Conservation (phyloP, 2,797 vertebrate species). For the Pipistrellus kuhlii region DNA sequence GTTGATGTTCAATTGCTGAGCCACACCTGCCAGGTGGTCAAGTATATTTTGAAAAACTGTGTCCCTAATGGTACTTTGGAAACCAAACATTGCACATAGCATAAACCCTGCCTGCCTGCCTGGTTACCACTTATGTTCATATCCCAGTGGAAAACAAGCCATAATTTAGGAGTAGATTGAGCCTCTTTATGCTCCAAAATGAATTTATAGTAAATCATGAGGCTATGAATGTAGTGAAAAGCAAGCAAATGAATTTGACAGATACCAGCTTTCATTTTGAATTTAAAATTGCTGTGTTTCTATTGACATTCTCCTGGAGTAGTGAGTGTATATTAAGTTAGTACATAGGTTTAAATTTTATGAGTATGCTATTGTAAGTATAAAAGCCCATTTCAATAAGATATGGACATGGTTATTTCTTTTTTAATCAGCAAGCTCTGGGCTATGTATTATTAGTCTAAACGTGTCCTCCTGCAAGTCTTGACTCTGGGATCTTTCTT, state of each 20-base stretch:
- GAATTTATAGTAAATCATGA: slow-evolving; percentile 58
- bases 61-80: not conserved
- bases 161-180: not conserved
- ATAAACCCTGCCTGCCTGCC: accelerated
- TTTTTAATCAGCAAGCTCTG: slow-evolving; percentile 52
- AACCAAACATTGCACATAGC: not conserved
- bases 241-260: slow-evolving; percentile 41
- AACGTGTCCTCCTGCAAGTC: not conserved
- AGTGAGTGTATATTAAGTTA: slow-evolving; percentile 62
- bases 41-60: not conserved
- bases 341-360: slow-evolving; percentile 57
- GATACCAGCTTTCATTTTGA: slow-evolving; percentile 47
- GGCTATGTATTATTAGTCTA: slow-evolving; percentile 15
- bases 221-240: slow-evolving; percentile 17
- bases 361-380: slow-evolving; percentile 42
- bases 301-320: slow-evolving; percentile 32
- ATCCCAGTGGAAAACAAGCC: not conserved
- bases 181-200: not conserved
- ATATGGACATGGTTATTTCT: slow-evolving; percentile 20
- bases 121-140: not conserved
- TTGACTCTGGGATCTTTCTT: not conserved
- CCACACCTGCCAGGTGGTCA: not conserved
- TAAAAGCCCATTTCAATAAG: slow-evolving; percentile 25
- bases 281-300: slow-evolving; percentile 46
- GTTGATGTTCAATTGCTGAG: no score